These are phyloP conservation scores for Mustela nigripes DNA, from an alignment of 2,113 vertebrate genomes.

Conservation along the genomic window DNA sequence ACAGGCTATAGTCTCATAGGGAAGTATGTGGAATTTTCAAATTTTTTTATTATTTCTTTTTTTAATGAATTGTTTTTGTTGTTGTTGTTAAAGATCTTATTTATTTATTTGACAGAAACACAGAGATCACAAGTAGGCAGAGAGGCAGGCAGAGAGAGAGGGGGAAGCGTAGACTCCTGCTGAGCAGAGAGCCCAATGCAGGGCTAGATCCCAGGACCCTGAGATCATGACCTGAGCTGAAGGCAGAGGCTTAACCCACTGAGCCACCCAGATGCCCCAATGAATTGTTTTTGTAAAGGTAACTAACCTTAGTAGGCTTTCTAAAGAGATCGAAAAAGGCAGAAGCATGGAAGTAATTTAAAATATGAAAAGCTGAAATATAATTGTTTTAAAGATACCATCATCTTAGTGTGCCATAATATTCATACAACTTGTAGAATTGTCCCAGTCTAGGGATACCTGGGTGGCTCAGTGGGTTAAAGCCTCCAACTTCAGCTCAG, in stretches of 20 bases:
- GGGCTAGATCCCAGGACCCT: too few species aligned
- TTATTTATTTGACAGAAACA: too few species aligned
- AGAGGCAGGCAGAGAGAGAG: too few species aligned
- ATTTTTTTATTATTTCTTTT: background rate
- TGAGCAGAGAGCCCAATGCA: too few species aligned
- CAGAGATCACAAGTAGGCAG: too few species aligned
- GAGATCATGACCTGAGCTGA: too few species aligned
- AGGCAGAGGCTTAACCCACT: too few species aligned
- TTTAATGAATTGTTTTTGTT: background rate
- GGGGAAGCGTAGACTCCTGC: too few species aligned
- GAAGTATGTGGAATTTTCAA: slow-evolving; percentile 10
- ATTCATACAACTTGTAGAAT: background rate
- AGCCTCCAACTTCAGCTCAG: too few species aligned
- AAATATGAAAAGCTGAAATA: slow-evolving; percentile 13
- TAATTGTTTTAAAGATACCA: slow-evolving; percentile 37
- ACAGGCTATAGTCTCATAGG: background rate
- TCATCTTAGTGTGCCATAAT: background rate
- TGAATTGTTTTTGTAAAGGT: slow-evolving; percentile 27
- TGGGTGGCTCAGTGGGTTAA: too few species aligned
- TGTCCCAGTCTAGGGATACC: background rate
- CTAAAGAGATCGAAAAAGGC: slow-evolving; percentile 1
- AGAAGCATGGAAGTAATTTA: slow-evolving; percentile 21
- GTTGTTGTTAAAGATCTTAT: too few species aligned
- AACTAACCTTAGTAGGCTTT: background rate
- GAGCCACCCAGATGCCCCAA: too few species aligned